A percentile compares a stretch with the other conserved stretches of the same genome.
Evolutionary conservation across 92 coral and sea anemone species (phyloP).

Genomic region (Desmophyllum pertusum): DNA sequence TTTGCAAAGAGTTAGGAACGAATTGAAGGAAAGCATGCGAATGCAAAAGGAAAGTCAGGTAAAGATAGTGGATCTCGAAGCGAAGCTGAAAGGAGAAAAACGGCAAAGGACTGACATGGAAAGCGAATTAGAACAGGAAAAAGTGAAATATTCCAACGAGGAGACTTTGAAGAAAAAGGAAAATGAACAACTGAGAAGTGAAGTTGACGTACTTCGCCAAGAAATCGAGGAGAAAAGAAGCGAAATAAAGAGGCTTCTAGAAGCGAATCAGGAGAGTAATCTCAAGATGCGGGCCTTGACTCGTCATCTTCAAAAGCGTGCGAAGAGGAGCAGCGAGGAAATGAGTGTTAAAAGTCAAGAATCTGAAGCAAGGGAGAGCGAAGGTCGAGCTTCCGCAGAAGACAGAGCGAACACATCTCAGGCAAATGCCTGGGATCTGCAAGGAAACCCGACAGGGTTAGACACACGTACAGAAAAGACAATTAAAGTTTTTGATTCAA

Average conservation of each 20-base stretch:
- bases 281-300: conserved; percentile 23
- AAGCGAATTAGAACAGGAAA: conserved; percentile 59
- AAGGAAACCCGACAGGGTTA: conserved; percentile 41
- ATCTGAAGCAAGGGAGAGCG: neutral
- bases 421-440: conserved; percentile 41
- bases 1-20: conserved; percentile 66
- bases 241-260: conserved; percentile 71
- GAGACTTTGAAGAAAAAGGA: conserved; percentile 60
- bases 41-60: conserved; percentile 60
- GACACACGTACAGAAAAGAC: conserved; percentile 30
- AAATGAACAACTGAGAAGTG: conserved; percentile 49
- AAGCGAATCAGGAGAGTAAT: conserved; percentile 63
- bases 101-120: conserved; percentile 54
- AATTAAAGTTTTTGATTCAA: conserved; percentile 21
- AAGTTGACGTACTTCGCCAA: conserved; percentile 59
- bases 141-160: conserved; percentile 39
- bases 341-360: conserved; percentile 43
- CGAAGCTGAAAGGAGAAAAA: conserved; percentile 60
- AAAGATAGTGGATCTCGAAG: conserved; percentile 62
- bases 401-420: conserved; percentile 41
- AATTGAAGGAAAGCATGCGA: conserved; percentile 56
- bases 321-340: conserved; percentile 34
- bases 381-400: conserved; percentile 40
- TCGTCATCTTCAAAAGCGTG: conserved; percentile 29
- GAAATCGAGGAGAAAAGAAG: conserved; percentile 76